A percentile compares a stretch with the other conserved stretches of the same genome.
phyloP scores from a whole-genome alignment of 2,113 vertebrate genomes.

The Typhlomys cinereus region DNA sequence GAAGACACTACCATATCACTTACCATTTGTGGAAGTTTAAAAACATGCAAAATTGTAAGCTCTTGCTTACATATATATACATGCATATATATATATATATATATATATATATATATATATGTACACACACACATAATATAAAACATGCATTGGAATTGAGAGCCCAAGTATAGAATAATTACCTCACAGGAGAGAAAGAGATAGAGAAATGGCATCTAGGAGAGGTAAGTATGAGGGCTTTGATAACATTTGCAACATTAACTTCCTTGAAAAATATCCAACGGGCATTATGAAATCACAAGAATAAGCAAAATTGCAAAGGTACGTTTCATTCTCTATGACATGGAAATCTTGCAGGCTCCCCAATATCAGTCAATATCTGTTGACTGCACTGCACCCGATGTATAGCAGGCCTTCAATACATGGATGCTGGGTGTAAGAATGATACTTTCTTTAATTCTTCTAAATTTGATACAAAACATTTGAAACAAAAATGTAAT shows the following conservation, averaged over 20 bases:
- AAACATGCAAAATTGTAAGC: slow-evolving; percentile 58
- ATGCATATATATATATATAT: no score
- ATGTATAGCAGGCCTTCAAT: neutral
- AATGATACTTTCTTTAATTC: neutral
- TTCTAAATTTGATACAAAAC: neutral
- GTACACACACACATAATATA: neutral
- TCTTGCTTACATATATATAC: neutral
- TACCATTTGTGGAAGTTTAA: neutral
- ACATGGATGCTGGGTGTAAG: neutral
- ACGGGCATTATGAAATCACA: neutral
- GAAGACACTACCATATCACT: neutral
- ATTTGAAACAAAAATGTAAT: slow-evolving; percentile 36
- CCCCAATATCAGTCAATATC: neutral
- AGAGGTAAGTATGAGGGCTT: slow-evolving; percentile 37
- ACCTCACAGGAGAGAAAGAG: neutral
- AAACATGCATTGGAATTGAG: slow-evolving; percentile 66
- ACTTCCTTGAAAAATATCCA: neutral
- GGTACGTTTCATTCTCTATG: neutral
- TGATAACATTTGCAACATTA: neutral
- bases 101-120: neutral
- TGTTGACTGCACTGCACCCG: neutral
- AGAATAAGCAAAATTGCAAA: neutral
- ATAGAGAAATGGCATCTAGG: slow-evolving; percentile 4
- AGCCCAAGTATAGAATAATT: neutral
- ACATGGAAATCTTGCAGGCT: neutral